phyloP scores from a whole-genome alignment of 92 coral and sea anemone genomes.

The Porites divaricata region DNA sequence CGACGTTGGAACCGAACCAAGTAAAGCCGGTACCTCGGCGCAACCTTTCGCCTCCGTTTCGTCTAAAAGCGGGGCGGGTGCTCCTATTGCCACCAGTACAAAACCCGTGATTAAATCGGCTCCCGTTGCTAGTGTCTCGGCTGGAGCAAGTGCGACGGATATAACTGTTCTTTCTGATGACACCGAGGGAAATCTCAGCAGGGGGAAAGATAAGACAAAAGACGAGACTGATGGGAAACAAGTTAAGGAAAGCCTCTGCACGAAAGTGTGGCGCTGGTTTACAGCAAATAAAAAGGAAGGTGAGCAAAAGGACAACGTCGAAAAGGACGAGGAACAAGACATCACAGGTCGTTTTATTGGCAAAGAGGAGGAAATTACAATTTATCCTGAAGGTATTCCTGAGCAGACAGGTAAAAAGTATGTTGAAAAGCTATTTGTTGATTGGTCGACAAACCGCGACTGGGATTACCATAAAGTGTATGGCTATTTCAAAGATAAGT shows the following conservation, averaged over 20 bases:
- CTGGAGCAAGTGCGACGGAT: not conserved
- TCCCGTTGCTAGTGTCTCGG: not conserved
- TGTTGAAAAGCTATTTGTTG: not conserved
- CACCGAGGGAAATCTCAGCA: not conserved
- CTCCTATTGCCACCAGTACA: not conserved
- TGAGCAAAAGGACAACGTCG: not conserved
- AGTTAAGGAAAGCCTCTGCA: not conserved
- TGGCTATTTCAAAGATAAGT: not conserved
- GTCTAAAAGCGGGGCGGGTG: not conserved
- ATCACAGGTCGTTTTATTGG: not conserved
- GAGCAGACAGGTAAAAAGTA: slow-evolving; percentile 10
- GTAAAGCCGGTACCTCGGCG: not conserved
- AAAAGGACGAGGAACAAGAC: not conserved
- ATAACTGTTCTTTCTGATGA: not conserved
- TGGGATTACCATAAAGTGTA: not conserved
- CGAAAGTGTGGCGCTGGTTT: not conserved
- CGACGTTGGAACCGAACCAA: not conserved
- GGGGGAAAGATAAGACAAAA: not conserved
- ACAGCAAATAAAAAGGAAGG: not conserved
- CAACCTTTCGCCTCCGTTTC: not conserved
- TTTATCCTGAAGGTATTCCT: slow-evolving; percentile 24
- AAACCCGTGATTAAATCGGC: not conserved
- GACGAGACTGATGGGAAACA: not conserved
- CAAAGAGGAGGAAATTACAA: slow-evolving; percentile 1
- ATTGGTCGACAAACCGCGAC: not conserved